Conservation (phyloP, 2,113 vertebrate genomes). For the Pseudorhombus dupliciocellatus region DNA sequence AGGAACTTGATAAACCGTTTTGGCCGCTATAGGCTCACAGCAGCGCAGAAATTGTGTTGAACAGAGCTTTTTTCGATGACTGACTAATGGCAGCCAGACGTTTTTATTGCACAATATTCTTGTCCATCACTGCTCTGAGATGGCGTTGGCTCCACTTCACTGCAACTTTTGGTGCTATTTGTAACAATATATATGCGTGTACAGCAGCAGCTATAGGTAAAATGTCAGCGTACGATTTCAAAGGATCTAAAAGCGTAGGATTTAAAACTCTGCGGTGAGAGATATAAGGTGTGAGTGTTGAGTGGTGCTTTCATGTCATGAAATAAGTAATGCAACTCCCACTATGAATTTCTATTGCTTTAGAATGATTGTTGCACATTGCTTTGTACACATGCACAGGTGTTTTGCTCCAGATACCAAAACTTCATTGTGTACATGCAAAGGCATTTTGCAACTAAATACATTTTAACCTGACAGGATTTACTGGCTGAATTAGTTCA, state of each 20-base stretch:
- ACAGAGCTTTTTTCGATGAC: constrained; percentile 24
- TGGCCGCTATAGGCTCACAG: constrained; percentile 1
- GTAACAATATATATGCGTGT: neutral
- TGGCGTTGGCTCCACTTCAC: neutral
- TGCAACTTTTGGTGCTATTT: neutral
- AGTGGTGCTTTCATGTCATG: neutral
- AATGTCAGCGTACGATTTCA: neutral
- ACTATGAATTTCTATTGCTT: neutral
- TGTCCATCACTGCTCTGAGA: constrained; percentile 8
- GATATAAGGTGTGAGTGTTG: neutral
- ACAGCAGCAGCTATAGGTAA: neutral
- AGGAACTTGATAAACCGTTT: constrained; percentile 23
- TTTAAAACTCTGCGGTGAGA: neutral
- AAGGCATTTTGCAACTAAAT: constrained; percentile 4
- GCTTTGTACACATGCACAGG: neutral
- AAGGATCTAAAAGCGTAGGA: neutral
- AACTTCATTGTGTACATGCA: constrained; percentile 4
- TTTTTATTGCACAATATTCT: constrained; percentile 11
- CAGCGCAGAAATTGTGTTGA: constrained; percentile 3
- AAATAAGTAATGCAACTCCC: neutral
- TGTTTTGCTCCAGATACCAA: constrained; percentile 13
- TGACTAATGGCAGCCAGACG: constrained; percentile 13
- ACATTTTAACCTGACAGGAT: constrained; percentile 19
- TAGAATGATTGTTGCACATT: neutral
- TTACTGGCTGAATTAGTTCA: constrained; percentile 26